These are phyloP conservation scores for Brachylomia viminalis DNA, from an alignment of 2,888 invertebrate genomes.

Conservation along the genomic window DNA sequence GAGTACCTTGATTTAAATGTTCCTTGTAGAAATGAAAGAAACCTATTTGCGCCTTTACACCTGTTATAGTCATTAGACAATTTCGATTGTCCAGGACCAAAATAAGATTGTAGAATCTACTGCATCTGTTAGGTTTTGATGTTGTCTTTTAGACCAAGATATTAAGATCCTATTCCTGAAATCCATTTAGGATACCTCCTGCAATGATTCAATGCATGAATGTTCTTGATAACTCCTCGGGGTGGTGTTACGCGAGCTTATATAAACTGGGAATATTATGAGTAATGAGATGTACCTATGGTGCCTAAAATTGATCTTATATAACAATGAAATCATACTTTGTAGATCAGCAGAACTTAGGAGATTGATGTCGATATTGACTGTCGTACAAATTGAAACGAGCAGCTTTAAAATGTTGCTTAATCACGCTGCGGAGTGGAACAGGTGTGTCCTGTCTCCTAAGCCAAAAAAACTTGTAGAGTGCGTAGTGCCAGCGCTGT, in stretches of 20 bases:
- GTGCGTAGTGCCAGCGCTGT: slow-evolving; percentile 56
- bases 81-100: neutral
- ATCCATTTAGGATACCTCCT: neutral
- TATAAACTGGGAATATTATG: slow-evolving; percentile 47
- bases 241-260: slow-evolving; percentile 32
- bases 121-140: neutral
- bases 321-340: slow-evolving; percentile 44
- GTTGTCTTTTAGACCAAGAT: neutral
- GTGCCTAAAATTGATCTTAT: slow-evolving; percentile 49
- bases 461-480: slow-evolving; percentile 66
- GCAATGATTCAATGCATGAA: neutral
- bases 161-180: neutral
- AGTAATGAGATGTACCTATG: slow-evolving; percentile 30
- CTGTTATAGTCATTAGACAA: neutral
- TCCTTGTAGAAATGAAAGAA: neutral
- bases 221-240: neutral
- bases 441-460: slow-evolving; percentile 60
- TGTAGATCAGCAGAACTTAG: slow-evolving; percentile 20
- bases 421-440: slow-evolving; percentile 39
- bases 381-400: slow-evolving; percentile 24
- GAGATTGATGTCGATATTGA: slow-evolving; percentile 31
- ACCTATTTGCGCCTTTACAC: neutral
- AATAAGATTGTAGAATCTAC: neutral
- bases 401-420: slow-evolving; percentile 35
- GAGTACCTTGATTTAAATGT: slow-evolving; percentile 4